Conservation (phyloP, 1,140 invertebrate species). For the Nasonia vitripennis region DNA sequence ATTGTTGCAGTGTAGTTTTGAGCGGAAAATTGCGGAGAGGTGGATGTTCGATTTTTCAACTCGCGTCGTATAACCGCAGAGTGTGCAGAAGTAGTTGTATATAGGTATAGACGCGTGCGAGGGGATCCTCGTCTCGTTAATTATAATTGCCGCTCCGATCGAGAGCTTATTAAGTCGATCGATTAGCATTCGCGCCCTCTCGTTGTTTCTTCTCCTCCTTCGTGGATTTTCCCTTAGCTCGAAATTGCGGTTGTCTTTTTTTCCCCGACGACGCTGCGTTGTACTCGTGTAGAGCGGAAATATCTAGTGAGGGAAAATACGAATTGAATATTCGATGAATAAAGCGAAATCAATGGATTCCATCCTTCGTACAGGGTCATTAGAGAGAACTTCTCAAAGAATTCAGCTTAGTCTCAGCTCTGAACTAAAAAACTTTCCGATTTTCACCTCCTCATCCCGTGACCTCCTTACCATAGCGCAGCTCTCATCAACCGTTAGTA, state of each 20-base stretch:
- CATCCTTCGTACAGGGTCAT: not conserved
- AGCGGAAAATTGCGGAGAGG: not conserved
- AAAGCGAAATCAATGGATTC: too few species aligned
- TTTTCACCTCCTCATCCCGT: not conserved
- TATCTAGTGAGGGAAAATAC: too few species aligned
- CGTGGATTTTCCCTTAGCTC: too few species aligned
- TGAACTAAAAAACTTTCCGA: conserved; percentile 8
- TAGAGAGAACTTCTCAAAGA: not conserved
- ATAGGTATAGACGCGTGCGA: too few species aligned
- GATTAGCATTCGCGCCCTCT: not conserved
- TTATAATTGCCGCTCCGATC: not conserved
- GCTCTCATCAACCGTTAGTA: not conserved
- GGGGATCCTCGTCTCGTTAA: not conserved
- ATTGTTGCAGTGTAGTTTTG: too few species aligned
- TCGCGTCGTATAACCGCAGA: too few species aligned
- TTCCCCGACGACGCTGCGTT: too few species aligned
- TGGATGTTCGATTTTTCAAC: not conserved
- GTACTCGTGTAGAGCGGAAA: too few species aligned
- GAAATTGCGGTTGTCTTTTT: too few species aligned
- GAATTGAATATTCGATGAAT: too few species aligned
- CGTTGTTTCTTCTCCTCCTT: not conserved
- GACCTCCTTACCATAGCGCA: not conserved
- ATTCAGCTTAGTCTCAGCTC: too few species aligned
- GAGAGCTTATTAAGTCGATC: not conserved
- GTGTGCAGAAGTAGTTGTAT: not conserved